These are phyloP conservation scores for Scrobipalpa costella DNA, from an alignment of 2,888 invertebrate species.

Conservation along the genomic window DNA sequence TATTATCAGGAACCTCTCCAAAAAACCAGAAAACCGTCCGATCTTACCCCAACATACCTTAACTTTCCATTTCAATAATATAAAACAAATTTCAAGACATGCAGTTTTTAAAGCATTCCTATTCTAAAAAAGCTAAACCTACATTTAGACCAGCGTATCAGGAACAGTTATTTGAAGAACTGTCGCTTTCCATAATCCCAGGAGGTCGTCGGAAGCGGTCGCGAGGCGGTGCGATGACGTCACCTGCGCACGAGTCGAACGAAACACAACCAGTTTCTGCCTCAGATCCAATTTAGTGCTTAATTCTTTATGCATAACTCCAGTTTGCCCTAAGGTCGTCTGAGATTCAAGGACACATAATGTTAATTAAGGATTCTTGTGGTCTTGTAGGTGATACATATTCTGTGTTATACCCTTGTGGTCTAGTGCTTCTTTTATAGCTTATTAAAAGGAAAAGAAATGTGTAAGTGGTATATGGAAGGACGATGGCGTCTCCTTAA, in stretches of 20 bases:
- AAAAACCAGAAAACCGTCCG: too few relatives aligned
- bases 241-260: conserved; percentile 40
- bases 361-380: conserved; percentile 45
- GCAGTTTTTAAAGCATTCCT: too few relatives aligned
- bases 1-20: too few relatives aligned
- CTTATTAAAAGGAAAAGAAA: too few relatives aligned
- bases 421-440: too few relatives aligned
- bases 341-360: conserved; percentile 66
- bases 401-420: not conserved
- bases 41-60: too few relatives aligned
- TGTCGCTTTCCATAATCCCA: conserved; percentile 50
- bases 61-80: too few relatives aligned
- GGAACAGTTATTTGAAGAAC: conserved; percentile 52
- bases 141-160: not conserved
- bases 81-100: too few relatives aligned
- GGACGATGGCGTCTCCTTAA: too few relatives aligned
- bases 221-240: conserved; percentile 65
- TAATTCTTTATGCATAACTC: conserved; percentile 78
- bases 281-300: conserved; percentile 71
- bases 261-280: conserved; percentile 68
- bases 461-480: too few relatives aligned
- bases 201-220: conserved; percentile 57
- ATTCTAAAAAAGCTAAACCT: too few relatives aligned
- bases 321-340: conserved; percentile 73
- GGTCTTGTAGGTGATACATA: not conserved